These are phyloP conservation scores for Lasioglossum leucozonium DNA, from an alignment of 2,888 invertebrate genomes.

Conservation along the genomic window DNA sequence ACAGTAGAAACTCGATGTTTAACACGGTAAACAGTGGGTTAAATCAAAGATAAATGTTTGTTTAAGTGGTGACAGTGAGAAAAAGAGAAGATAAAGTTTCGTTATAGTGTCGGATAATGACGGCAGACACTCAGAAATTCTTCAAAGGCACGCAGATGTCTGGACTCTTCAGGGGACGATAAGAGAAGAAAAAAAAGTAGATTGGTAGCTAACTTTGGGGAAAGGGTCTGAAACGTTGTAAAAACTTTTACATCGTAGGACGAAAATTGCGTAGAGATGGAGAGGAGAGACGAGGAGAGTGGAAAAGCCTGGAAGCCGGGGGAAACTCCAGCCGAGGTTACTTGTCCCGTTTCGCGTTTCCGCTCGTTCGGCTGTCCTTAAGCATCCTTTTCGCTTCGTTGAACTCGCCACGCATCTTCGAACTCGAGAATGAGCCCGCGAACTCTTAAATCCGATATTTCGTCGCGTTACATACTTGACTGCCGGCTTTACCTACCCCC, in stretches of 20 bases:
- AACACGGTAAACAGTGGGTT: background rate
- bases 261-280: conserved; percentile 68
- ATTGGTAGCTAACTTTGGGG: conserved; percentile 66
- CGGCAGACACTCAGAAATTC: conserved; percentile 13
- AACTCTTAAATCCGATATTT: conserved; percentile 71
- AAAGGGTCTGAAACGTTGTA: conserved; percentile 72
- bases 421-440: conserved; percentile 69
- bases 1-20: background rate
- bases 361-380: conserved; percentile 67
- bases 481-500: conserved; percentile 42
- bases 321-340: conserved; percentile 60
- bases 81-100: background rate
- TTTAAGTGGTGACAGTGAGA: background rate
- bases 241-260: conserved; percentile 73
- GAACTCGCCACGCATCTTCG: conserved; percentile 63
- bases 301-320: conserved; percentile 28
- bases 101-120: background rate
- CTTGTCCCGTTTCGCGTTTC: conserved; percentile 65
- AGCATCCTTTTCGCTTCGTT: conserved; percentile 66
- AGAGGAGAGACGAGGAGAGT: background rate
- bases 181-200: conserved; percentile 59
- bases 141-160: conserved; percentile 39
- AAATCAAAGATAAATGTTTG: background rate
- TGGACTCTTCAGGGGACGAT: conserved; percentile 3
- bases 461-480: conserved; percentile 69